Base-by-base conservation (phyloP, 2,888 invertebrate species). In the Trisateles emortualis region DNA sequence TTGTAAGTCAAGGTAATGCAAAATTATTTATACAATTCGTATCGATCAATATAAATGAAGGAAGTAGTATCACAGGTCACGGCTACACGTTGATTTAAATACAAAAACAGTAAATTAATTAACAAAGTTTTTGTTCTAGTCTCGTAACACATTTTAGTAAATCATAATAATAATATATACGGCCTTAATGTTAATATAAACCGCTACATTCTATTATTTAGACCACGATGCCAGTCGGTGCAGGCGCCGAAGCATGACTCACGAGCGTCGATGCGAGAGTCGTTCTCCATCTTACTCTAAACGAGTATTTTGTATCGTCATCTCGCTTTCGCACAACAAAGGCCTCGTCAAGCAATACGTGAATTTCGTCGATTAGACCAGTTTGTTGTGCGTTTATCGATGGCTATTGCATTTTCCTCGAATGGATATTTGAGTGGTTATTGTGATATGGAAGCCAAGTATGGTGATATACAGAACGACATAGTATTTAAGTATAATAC, bases 191-290 rank as follows among this genome's bases (percentile, higher is more conserved):
- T 40, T 10, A 8, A 19, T 17, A 56, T 40, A 39, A 54, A 55
- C 45, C 55, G 71, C 63, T 53, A 36, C 14, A 51, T 61, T 60
- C 56, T 62, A 33, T 59, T 48, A 52, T 52, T 58, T 62, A 54
- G 54, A 64, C 65, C 67, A 59, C 56, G 55, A 44, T 41, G 30
- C 32, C 19, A 62, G 80, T 74, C 79, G 80, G 79, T 79, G 78
- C 78, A 66, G 64, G 79, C 84, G 82, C 70, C 80, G 76, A 67
- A 74, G 79, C 87, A 84, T 90, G 89, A 90, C 84, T 90, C 90
- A 90, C 81, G 80, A 76, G 66, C 82, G 76, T 74, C 81, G 79
- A 78, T 81, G 83, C 78, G 76, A 78, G 77, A 44, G 54, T 62
- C 52, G 42, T 39, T 42, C 43, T 54, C 73, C 57, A 46, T 88